Percentiles rank a stretch among this genome's conserved stretches.
phyloP scores from a whole-genome alignment of 1,140 invertebrate species.

The Drosophila santomea region DNA sequence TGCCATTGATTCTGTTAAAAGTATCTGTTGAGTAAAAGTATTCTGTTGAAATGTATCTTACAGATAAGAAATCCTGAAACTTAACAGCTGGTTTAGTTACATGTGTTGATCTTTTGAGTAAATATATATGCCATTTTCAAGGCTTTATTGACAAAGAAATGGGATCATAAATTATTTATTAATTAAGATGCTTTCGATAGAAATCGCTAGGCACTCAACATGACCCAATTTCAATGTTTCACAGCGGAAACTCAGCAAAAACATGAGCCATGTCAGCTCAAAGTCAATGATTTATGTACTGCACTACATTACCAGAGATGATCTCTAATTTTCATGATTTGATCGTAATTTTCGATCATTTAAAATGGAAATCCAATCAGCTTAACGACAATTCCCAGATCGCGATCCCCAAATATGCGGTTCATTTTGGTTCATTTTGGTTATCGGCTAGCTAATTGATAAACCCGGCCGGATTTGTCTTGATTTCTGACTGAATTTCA shows the following conservation, averaged over 20 bases:
- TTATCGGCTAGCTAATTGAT: slow-evolving; percentile 43
- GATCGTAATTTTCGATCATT: not conserved
- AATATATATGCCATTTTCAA: slow-evolving; percentile 2
- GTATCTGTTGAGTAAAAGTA: too few species aligned
- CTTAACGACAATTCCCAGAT: slow-evolving; percentile 14
- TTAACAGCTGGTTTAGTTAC: too few species aligned
- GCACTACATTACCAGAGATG: not conserved
- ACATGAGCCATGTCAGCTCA: not conserved
- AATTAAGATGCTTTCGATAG: slow-evolving; percentile 25
- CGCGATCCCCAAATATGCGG: not conserved
- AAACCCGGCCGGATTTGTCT: slow-evolving; percentile 11
- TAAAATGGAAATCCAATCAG: not conserved
- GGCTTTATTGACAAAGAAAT: not conserved
- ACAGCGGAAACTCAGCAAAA: not conserved
- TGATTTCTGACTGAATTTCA: slow-evolving; percentile 42
- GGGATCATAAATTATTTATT: slow-evolving; percentile 14
- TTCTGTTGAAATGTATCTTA: not conserved
- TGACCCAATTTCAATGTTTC: slow-evolving; percentile 18
- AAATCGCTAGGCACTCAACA: slow-evolving; percentile 13
- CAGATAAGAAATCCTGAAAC: too few species aligned
- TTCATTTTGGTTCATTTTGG: slow-evolving; percentile 22
- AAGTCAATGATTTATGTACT: not conserved
- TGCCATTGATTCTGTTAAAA: not conserved
- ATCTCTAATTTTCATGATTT: not conserved
- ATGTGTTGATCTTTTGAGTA: too few species aligned